These are phyloP conservation scores for Aphidius gifuensis DNA, from an alignment of 1,140 invertebrate species.

Conservation along the genomic window DNA sequence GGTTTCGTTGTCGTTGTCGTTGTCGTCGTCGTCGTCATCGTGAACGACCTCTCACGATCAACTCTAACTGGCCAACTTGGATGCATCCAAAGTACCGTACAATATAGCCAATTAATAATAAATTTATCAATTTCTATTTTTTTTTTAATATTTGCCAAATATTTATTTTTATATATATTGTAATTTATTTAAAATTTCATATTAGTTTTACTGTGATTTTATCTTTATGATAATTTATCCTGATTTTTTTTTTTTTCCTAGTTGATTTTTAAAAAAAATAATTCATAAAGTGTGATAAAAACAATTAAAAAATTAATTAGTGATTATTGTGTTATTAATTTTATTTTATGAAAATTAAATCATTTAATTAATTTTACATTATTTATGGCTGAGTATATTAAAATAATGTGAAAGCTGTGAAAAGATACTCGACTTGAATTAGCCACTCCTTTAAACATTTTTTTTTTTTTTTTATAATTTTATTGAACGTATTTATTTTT, in stretches of 20 bases:
- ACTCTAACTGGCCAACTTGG: conserved; percentile 5
- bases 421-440: too few relatives aligned
- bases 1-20: too few relatives aligned
- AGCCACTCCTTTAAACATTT: too few relatives aligned
- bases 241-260: too few relatives aligned
- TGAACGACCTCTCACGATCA: conserved; percentile 19
- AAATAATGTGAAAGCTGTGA: background rate
- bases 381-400: background rate
- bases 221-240: too few relatives aligned
- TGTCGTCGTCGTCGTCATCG: background rate
- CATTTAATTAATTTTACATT: conserved; percentile 1
- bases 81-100: conserved; percentile 14
- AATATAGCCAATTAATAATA: background rate
- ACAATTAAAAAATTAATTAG: background rate
- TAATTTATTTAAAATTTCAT: background rate
- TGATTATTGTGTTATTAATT: too few relatives aligned
- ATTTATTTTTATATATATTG: too few relatives aligned
- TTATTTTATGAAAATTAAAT: too few relatives aligned
- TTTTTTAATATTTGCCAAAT: background rate
- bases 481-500: too few relatives aligned
- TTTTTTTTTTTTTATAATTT: too few relatives aligned
- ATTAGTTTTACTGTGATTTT: background rate
- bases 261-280: too few relatives aligned
- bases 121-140: conserved; percentile 2
- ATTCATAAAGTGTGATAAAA: background rate